These are phyloP conservation scores for Erpetoichthys calabaricus DNA, from an alignment of 2,797 vertebrate species.

Conservation along the genomic window DNA sequence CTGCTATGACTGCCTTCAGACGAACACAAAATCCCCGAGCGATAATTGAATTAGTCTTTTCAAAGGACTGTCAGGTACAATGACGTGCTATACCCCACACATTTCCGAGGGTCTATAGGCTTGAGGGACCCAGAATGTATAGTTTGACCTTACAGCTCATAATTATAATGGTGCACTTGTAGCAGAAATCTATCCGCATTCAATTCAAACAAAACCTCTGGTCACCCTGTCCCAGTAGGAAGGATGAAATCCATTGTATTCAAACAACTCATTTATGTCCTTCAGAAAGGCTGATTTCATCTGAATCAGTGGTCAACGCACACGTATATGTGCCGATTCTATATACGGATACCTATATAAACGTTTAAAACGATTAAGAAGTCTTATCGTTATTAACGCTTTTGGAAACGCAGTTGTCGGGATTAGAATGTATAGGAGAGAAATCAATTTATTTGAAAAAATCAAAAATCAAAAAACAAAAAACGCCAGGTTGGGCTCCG, in stretches of 20 bases:
- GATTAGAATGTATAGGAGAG: too few relatives aligned
- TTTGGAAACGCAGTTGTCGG: too few relatives aligned
- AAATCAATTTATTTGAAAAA: too few relatives aligned
- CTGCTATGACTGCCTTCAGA: slow-evolving; percentile 34
- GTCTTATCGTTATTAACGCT: too few relatives aligned
- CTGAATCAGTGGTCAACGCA: slow-evolving; percentile 49
- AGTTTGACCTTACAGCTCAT: slow-evolving; percentile 60
- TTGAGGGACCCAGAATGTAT: slow-evolving; percentile 59
- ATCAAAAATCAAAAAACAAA: too few relatives aligned
- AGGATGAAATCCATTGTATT: slow-evolving; percentile 56
- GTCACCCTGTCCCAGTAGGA: slow-evolving; percentile 63
- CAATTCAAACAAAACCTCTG: slow-evolving; percentile 62
- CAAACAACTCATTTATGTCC: slow-evolving; percentile 66
- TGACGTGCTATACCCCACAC: slow-evolving; percentile 50
- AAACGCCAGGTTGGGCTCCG: too few relatives aligned
- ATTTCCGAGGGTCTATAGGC: slow-evolving; percentile 59
- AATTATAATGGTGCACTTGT: slow-evolving; percentile 56
- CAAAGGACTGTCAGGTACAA: slow-evolving; percentile 60
- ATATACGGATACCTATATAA: not conserved
- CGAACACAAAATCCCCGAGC: slow-evolving; percentile 39
- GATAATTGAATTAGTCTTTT: slow-evolving; percentile 58
- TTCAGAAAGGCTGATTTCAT: slow-evolving; percentile 54
- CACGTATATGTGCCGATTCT: not conserved
- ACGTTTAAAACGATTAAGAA: not conserved
- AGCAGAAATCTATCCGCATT: slow-evolving; percentile 60